These are phyloP conservation scores for Rhogogaster chlorosoma DNA, from an alignment of 2,888 invertebrate genomes.

Conservation along the genomic window DNA sequence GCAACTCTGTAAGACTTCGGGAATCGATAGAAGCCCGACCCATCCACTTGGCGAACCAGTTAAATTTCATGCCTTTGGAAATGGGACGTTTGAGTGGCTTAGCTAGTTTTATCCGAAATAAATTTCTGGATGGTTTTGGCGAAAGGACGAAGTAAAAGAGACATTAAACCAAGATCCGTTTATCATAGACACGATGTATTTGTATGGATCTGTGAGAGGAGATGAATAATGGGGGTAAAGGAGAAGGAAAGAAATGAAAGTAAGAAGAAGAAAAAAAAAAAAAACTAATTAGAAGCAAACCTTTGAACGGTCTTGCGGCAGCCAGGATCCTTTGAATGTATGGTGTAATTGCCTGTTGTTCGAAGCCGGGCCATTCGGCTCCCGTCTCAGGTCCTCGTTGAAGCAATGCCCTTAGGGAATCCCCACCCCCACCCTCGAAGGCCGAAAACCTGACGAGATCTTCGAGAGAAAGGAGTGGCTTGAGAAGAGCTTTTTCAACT, in stretches of 20 bases:
- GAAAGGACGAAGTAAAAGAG: not conserved
- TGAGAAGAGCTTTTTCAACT: conserved; percentile 81
- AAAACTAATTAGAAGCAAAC: conserved; percentile 58
- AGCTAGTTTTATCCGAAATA: not conserved
- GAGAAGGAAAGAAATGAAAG: not conserved
- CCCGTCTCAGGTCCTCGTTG: conserved; percentile 78
- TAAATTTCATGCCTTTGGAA: not conserved
- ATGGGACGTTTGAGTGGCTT: not conserved
- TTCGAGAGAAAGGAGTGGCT: conserved; percentile 81
- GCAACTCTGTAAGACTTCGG: conserved; percentile 69
- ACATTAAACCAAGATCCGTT: not conserved
- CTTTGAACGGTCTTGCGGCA: conserved; percentile 74
- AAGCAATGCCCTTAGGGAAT: conserved; percentile 79
- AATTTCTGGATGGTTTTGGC: not conserved
- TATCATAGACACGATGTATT: not conserved
- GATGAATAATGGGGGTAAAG: not conserved
- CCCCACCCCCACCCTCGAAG: conserved; percentile 78
- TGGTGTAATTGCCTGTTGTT: conserved; percentile 79
- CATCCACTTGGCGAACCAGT: conserved; percentile 53
- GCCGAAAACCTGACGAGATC: conserved; percentile 81
- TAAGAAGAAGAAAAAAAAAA: no score
- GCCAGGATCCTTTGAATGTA: conserved; percentile 80
- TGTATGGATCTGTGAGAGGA: not conserved
- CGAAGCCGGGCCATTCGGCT: conserved; percentile 78
- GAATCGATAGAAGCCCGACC: conserved; percentile 75